phyloP scores from a whole-genome alignment of 2,113 vertebrate genomes.

The Oncorhynchus keta region DNA sequence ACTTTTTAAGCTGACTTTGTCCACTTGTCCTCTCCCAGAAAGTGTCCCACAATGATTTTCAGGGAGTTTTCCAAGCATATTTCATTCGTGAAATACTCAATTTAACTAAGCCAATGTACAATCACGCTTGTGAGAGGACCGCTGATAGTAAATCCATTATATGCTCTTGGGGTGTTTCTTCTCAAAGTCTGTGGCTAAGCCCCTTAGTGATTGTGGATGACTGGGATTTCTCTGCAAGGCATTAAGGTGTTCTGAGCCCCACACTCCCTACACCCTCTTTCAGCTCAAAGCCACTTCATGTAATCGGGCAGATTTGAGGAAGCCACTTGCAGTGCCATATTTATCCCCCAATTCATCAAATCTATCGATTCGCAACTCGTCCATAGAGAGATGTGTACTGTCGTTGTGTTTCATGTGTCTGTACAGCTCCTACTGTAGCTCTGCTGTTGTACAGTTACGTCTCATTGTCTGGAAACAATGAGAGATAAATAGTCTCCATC shows the following conservation, averaged over 20 bases:
- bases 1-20: not conserved
- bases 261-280: constrained; percentile 9
- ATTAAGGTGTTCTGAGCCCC: constrained; percentile 25
- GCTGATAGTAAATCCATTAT: not conserved
- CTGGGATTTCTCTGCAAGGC: constrained; percentile 28
- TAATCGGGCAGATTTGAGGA: constrained; percentile 20
- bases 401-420: constrained; percentile 11
- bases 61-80: too few relatives aligned
- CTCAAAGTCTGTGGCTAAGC: constrained; percentile 11
- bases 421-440: not conserved
- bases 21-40: not conserved
- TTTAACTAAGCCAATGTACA: not conserved
- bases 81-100: too few relatives aligned
- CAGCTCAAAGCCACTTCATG: constrained; percentile 13
- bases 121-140: not conserved
- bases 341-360: constrained; percentile 33
- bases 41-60: not conserved
- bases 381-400: constrained; percentile 7
- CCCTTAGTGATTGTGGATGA: constrained; percentile 18
- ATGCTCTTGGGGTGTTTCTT: not conserved
- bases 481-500: too few relatives aligned
- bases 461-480: too few relatives aligned
- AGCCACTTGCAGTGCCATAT: constrained; percentile 12
- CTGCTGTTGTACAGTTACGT: not conserved
- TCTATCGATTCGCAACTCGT: constrained; percentile 20